Conservation (phyloP, 2,113 vertebrate species). For the Catharus minimus region DNA sequence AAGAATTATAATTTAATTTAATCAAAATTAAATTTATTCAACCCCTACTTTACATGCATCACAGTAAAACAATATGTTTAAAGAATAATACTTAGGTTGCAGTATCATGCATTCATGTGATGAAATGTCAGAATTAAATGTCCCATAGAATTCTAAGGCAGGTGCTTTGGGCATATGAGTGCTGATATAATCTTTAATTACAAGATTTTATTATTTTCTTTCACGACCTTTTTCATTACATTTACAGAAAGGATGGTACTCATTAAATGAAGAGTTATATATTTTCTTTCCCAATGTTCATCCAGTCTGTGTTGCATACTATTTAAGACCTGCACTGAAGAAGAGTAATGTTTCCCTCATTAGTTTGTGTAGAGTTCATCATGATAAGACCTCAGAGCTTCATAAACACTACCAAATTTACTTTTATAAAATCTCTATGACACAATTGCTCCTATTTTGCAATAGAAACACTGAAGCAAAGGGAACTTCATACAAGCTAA, state of each 20-base stretch:
- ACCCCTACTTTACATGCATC: background rate
- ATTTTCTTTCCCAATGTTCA: background rate
- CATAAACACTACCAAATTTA: background rate
- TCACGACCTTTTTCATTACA: background rate
- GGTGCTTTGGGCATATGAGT: background rate
- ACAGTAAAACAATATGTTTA: background rate
- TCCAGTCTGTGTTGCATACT: background rate
- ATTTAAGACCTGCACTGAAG: background rate
- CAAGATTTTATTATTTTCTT: constrained; percentile 15
- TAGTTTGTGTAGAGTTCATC: background rate
- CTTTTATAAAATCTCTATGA: background rate
- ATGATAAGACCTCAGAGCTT: background rate
- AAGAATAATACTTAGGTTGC: background rate
- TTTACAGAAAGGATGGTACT: background rate
- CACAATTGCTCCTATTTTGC: background rate
- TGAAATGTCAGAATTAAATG: background rate
- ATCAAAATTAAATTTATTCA: background rate
- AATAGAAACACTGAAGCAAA: background rate
- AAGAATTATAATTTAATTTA: background rate
- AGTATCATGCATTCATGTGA: background rate
- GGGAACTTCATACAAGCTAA: background rate
- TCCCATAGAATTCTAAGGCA: background rate
- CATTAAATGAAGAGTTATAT: background rate
- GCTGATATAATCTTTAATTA: constrained; percentile 39
- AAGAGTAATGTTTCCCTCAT: background rate